Conservation (phyloP, 2,888 invertebrate genomes). For the Spilosoma lubricipeda region DNA sequence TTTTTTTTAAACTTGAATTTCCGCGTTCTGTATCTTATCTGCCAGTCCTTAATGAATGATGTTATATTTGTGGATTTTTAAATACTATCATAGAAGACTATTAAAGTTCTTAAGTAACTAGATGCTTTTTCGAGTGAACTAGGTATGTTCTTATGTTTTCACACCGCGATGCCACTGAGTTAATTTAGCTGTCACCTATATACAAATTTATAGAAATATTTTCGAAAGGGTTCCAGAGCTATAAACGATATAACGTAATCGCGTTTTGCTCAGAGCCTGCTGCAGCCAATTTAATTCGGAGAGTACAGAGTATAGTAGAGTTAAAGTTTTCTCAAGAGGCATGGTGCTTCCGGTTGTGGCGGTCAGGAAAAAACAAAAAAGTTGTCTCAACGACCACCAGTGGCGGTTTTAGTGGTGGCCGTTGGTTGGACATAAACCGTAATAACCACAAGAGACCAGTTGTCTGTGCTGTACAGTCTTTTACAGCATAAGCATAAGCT, state of each 20-base stretch:
- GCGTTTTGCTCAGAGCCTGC: background rate
- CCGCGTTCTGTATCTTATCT: conserved; percentile 1
- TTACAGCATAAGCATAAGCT: no score
- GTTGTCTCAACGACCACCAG: no score
- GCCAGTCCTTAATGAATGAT: conserved; percentile 5
- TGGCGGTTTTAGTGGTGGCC: no score
- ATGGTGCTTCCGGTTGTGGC: no score
- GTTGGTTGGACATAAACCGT: no score
- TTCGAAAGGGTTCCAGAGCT: background rate
- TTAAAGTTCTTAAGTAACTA: background rate
- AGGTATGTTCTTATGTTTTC: background rate
- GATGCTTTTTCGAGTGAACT: background rate
- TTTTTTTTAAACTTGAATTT: conserved; percentile 14
- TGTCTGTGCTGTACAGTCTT: no score
- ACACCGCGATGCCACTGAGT: background rate
- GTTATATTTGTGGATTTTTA: background rate
- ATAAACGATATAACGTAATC: background rate
- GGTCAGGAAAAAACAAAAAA: no score
- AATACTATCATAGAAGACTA: background rate
- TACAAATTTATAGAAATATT: background rate
- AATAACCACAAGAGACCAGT: no score
- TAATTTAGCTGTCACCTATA: background rate
- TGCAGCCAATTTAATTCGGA: background rate
- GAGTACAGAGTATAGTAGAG: no score
- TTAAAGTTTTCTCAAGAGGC: no score